Conservation (phyloP, 2,113 vertebrate species). For the Melozone crissalis region DNA sequence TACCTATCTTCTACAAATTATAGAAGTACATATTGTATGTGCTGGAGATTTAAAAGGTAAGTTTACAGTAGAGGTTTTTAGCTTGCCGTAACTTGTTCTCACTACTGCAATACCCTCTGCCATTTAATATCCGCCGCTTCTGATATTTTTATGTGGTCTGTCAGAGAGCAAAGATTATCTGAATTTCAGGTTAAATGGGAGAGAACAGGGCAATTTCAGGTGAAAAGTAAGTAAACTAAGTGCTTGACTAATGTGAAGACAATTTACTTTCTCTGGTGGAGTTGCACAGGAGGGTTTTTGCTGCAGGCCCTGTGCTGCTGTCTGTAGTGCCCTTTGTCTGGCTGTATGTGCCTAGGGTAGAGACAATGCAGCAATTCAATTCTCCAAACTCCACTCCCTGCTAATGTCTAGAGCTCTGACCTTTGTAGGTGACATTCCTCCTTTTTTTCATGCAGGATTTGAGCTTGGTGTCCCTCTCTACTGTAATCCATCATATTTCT, state of each 20-base stretch:
- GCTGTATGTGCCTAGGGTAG: not conserved
- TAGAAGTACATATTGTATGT: not conserved
- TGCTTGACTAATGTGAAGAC: not conserved
- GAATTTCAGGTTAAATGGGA: not conserved
- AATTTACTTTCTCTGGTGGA: not conserved
- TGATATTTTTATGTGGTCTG: not conserved
- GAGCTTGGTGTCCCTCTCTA: not conserved
- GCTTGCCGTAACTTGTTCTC: not conserved
- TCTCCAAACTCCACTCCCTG: not conserved
- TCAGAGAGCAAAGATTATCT: not conserved
- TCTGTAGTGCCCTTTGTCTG: not conserved
- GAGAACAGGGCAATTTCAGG: not conserved
- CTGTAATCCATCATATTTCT: not conserved
- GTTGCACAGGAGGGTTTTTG: not conserved
- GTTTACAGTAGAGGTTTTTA: not conserved
- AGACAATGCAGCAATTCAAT: not conserved
- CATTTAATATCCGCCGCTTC: not conserved
- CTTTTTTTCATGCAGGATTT: not conserved
- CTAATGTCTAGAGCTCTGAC: not conserved
- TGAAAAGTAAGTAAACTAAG: not conserved
- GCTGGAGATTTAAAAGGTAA: not conserved
- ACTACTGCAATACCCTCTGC: not conserved
- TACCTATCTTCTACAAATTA: not conserved
- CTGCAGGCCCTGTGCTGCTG: not conserved
- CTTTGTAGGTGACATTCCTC: not conserved